phyloP scores from a whole-genome alignment of 1,140 invertebrate species.

The Trichonephila inaurata region DNA sequence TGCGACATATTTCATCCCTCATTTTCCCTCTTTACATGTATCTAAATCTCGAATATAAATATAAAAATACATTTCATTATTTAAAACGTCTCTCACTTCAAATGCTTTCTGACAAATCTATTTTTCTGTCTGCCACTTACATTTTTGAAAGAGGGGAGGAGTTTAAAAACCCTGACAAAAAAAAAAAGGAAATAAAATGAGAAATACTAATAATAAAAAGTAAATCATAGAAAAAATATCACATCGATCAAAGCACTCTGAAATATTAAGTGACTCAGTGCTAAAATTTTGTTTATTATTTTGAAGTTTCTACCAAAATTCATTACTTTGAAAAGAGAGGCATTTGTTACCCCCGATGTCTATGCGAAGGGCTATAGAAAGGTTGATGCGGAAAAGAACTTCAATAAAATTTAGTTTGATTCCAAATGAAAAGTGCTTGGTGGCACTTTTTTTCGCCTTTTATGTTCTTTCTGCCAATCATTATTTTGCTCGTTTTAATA shows the following conservation, averaged over 20 bases:
- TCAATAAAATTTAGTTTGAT: constrained; percentile 65
- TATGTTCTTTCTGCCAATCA: neutral
- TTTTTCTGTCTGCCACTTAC: constrained; percentile 16
- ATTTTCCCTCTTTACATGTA: no score
- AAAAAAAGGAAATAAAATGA: neutral
- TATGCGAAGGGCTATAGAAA: neutral
- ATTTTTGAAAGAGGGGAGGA: neutral
- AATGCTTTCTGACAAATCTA: neutral
- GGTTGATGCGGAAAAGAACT: neutral
- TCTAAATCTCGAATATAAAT: neutral
- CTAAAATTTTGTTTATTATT: constrained; percentile 44
- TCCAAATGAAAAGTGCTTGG: constrained; percentile 12
- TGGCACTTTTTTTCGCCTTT: neutral
- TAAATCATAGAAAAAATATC: neutral
- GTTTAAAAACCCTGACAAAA: neutral
- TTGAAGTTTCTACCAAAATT: constrained; percentile 30
- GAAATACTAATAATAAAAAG: neutral
- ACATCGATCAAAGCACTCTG: constrained; percentile 36
- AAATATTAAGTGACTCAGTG: constrained; percentile 47
- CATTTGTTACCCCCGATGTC: neutral
- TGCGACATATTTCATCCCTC: no score
- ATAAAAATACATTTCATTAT: neutral
- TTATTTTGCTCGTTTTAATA: neutral
- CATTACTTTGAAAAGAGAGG: constrained; percentile 46
- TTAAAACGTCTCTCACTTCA: neutral